These are phyloP conservation scores for Syngnathus acus DNA, from an alignment of 2,797 vertebrate genomes.

Conservation along the genomic window DNA sequence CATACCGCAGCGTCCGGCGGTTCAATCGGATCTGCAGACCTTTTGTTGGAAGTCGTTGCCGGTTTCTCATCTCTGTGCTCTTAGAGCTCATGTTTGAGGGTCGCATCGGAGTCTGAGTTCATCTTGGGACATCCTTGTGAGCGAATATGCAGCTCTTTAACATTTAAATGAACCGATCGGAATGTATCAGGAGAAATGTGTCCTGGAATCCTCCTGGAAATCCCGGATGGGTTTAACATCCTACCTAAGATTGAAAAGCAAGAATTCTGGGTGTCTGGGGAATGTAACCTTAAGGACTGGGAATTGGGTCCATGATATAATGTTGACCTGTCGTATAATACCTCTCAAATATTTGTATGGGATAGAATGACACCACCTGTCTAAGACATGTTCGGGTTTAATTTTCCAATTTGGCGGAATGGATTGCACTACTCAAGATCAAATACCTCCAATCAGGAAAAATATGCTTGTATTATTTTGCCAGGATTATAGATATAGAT, in stretches of 20 bases:
- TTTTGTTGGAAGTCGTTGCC: neutral
- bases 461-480: neutral
- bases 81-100: constrained; percentile 6
- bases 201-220: neutral
- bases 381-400: neutral
- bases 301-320: neutral
- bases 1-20: neutral
- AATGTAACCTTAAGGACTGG: neutral
- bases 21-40: neutral
- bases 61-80: neutral
- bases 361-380: neutral
- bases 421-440: neutral
- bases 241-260: neutral
- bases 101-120: neutral
- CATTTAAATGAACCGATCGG: neutral
- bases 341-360: neutral
- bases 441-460: neutral
- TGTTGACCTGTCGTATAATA: neutral
- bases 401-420: no score
- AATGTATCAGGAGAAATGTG: neutral
- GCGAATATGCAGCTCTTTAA: neutral
- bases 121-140: neutral
- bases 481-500: no score
- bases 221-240: neutral
- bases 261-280: neutral